These are phyloP conservation scores for Neoaliturus tenellus DNA, from an alignment of 2,888 invertebrate species.

Conservation along the genomic window DNA sequence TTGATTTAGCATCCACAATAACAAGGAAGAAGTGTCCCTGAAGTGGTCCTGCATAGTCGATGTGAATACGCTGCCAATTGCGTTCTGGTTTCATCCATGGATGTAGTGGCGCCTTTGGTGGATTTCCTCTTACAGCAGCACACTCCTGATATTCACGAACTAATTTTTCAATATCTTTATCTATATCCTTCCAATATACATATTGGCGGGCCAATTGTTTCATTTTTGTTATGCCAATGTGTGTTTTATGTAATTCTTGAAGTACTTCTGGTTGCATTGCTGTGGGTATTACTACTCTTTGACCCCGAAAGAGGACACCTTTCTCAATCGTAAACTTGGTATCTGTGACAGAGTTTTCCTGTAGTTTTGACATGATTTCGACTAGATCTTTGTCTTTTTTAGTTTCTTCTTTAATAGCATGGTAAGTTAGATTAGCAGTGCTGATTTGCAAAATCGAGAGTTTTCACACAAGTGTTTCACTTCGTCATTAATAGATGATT, in stretches of 20 bases:
- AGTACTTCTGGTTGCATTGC: not conserved
- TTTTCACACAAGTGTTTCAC: too few relatives aligned
- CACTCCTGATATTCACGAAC: constrained; percentile 64
- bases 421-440: too few relatives aligned
- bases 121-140: constrained; percentile 61
- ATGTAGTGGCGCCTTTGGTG: constrained; percentile 64
- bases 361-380: too few relatives aligned
- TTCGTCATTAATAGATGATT: too few relatives aligned
- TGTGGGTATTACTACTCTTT: constrained; percentile 45
- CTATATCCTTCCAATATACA: constrained; percentile 64
- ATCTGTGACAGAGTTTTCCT: too few relatives aligned
- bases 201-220: constrained; percentile 66
- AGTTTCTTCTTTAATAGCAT: too few relatives aligned
- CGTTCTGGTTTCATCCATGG: constrained; percentile 64
- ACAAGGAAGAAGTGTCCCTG: constrained; percentile 3
- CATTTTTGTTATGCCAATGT: constrained; percentile 67
- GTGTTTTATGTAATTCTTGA: constrained; percentile 65
- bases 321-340: too few relatives aligned
- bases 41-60: not conserved
- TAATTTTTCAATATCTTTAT: constrained; percentile 64
- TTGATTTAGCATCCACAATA: constrained; percentile 59
- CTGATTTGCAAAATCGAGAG: too few relatives aligned
- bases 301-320: too few relatives aligned
- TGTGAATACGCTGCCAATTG: constrained; percentile 63
- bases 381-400: too few relatives aligned